Evolutionary conservation across 1,140 invertebrate genomes (phyloP), one percentile per base, ranked within the genome.

Genomic region (Argopecten irradians): DNA sequence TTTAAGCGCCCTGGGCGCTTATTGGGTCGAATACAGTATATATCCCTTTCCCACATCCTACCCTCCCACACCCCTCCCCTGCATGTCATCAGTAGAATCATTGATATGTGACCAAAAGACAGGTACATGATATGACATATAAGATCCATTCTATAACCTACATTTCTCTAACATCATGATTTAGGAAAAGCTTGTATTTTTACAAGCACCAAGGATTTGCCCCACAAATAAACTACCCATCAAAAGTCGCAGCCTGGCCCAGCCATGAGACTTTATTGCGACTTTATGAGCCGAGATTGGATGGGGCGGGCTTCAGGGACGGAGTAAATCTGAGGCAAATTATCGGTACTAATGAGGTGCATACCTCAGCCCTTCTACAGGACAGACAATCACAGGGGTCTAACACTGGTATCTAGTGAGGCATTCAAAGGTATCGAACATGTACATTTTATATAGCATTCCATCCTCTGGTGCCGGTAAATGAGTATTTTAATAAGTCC

Each of bases 211-310:
- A 71, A 71, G 55, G 7, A 71, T 71, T 71, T 71, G 55, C 55
- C 55, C 55, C n/a, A 3, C n/a, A n/a, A n/a, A n/a, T 16, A 28
- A 28, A 5, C 55, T n/a, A 71, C 55, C 55, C 55, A 71, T 71
- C 55, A 28, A n/a, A 71, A 71, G 55, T 71, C n/a, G 5, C 28
- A 28, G 55, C n/a, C 22, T 71, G 55, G 55, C 55, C 55, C n/a
- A 71, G 55, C n/a, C 55, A 28, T n/a, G 55, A 28, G 55, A 8
- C 55, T 71, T 71, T 71, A 71, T 71, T 71, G n/a, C 55, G 55
- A 71, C 55, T 71, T 71, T 71, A 71, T 71, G 55, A 71, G 55
- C 55, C n/a, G 55, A 71, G 55, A 71, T 71, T 71, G 55, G n/a
- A 71, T 71, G 55, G 55, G 55, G 55, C 55, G 55, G 55, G 55